These are phyloP conservation scores for Neolamprologus longior DNA, from an alignment of 2,113 vertebrate genomes.

Conservation along the genomic window DNA sequence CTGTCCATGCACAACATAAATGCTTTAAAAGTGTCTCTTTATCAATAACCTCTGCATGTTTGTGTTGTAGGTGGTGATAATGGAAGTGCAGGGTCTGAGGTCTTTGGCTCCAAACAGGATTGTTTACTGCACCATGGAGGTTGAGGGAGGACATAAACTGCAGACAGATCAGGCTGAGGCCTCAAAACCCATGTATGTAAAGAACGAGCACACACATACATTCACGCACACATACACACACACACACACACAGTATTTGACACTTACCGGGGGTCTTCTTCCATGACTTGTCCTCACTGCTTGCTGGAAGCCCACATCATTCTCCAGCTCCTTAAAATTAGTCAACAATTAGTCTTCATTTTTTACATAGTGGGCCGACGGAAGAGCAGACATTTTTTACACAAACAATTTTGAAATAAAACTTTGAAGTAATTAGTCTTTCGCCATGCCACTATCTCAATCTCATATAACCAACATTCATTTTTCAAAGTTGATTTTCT, in stretches of 20 bases:
- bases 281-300: constrained; percentile 91
- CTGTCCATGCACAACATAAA: no score
- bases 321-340: constrained; percentile 85
- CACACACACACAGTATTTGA: background rate
- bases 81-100: no score
- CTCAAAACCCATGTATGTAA: no score
- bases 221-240: background rate
- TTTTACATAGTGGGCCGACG: background rate
- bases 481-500: background rate
- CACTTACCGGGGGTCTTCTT: constrained; percentile 85
- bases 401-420: background rate
- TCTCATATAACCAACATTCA: background rate
- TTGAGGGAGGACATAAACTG: no score
- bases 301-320: constrained; percentile 88
- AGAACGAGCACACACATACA: no score
- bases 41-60: no score
- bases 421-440: background rate
- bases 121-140: no score
- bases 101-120: no score
- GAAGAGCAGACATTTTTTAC: background rate
- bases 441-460: background rate
- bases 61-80: no score
- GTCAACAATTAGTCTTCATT: background rate
- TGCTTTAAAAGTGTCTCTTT: no score
- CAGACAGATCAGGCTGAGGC: no score